Base-by-base conservation (phyloP, 2,888 invertebrate species). In the Anoplius nigerrimus region DNA sequence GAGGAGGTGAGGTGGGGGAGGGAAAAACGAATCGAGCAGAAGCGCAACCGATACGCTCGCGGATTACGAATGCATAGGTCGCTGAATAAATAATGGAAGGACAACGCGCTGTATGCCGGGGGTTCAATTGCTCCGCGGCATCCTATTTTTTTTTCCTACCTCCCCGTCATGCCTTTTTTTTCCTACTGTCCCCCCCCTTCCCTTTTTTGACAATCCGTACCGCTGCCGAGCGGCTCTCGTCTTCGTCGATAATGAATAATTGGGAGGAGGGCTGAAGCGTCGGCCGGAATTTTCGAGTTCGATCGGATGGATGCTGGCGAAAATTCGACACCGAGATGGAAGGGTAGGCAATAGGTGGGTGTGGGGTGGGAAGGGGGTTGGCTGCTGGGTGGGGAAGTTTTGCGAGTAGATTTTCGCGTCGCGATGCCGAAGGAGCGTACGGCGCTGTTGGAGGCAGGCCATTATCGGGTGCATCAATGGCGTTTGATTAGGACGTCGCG, bases 41-140 rank as follows among this genome's bases (percentile, higher is more conserved):
- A 54, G 59, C 67, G 57, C 68, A 48, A 71, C 46, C 53, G 68
- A 63, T 68, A 64, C 34, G 56, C 63, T 60, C 53, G 43, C 69
- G 63, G 56, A 71, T 71, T 71, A 71, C 69, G 64, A 71, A 71
- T 69, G 71, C 69, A 71, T 71, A 71, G 69, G 55, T 61, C 64
- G 64, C 46, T 61, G 64, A 71, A 71, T 71, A 71, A 71, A 71
- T 71, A 65, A 69, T 71, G 68, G 55, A 52, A 64, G 64, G 61
- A 69, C 64, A 69, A 63, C 56, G 22, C 48, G 16, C 11, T 34
- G 62, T 43, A 43, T 46, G 55, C 3, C 24, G 58, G 48, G 48
- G 56, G 34, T 34, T 54, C 62, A 62, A 67, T 70, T 61, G 58
- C 54, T 62, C 45, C 42, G 34, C 4, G 34, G 34, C 34, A 34